phyloP scores from a whole-genome alignment of 23 tunicate genomes.

The Halocynthia aurantium region DNA sequence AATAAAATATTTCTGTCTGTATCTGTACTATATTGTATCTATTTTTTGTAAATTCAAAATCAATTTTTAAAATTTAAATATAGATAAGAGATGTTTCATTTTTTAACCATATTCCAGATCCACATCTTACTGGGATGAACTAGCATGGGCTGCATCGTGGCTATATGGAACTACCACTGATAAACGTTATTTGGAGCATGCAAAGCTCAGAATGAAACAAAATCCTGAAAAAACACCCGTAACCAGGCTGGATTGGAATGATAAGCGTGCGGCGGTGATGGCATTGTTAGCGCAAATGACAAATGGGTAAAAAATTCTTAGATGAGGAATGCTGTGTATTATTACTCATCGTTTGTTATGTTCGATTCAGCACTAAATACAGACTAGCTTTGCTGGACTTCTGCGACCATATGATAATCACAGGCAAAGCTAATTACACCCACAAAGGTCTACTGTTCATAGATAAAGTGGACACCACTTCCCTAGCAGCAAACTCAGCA shows the following conservation, averaged over 20 bases:
- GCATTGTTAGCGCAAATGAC: constrained; percentile 78
- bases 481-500: constrained; percentile 69
- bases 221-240: constrained; percentile 16
- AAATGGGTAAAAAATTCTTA: constrained; percentile 35
- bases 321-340: background rate
- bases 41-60: too few species aligned
- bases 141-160: constrained; percentile 96
- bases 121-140: constrained; percentile 73
- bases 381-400: constrained; percentile 26
- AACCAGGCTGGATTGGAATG: constrained; percentile 70
- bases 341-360: background rate
- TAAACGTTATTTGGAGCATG: constrained; percentile 26
- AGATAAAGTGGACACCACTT: constrained; percentile 42
- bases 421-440: constrained; percentile 71
- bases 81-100: background rate
- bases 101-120: background rate
- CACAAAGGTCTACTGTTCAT: constrained; percentile 74
- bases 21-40: too few species aligned
- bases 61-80: too few species aligned
- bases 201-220: constrained; percentile 30
- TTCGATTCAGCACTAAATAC: constrained; percentile 35
- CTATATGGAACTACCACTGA: constrained; percentile 66
- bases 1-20: too few species aligned
- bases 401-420: constrained; percentile 58
- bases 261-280: constrained; percentile 73